A percentile compares a stretch with the other conserved stretches of the same genome.
These are phyloP conservation scores for Probaryconus sp. DNA, from an alignment of 1,140 invertebrate genomes.

Conservation along the genomic window DNA sequence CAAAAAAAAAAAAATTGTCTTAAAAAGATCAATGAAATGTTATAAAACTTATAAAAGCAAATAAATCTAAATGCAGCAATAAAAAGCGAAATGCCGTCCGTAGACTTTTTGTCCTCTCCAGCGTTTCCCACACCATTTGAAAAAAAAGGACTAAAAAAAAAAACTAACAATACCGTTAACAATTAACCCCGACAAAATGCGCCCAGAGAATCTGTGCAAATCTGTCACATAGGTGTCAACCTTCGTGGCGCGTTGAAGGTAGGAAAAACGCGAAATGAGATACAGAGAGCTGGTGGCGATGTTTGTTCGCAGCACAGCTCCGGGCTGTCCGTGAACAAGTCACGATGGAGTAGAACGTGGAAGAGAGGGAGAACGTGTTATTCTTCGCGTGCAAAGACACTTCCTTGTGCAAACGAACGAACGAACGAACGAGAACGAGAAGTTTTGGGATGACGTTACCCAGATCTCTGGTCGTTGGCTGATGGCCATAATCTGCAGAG, in stretches of 20 bases:
- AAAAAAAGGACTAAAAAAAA: too few relatives aligned
- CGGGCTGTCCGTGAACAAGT: slow-evolving; percentile 39
- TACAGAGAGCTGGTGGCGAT: slow-evolving; percentile 20
- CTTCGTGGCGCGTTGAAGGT: slow-evolving; percentile 29
- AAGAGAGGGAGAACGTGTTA: slow-evolving; percentile 73
- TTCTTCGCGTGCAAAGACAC: slow-evolving; percentile 72
- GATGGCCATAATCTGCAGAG: slow-evolving; percentile 75
- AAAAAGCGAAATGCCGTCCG: too few relatives aligned
- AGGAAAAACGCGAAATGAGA: slow-evolving; percentile 38
- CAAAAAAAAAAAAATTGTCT: too few relatives aligned
- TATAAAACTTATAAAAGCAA: too few relatives aligned
- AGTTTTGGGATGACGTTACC: slow-evolving; percentile 70
- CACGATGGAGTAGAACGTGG: slow-evolving; percentile 58
- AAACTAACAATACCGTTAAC: slow-evolving; percentile 26
- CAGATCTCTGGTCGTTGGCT: slow-evolving; percentile 73
- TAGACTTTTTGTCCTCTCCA: too few relatives aligned
- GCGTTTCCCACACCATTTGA: slow-evolving; percentile 28
- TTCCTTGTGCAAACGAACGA: slow-evolving; percentile 75
- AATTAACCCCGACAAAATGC: slow-evolving; percentile 20
- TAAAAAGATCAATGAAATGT: too few relatives aligned
- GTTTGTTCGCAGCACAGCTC: slow-evolving; percentile 27
- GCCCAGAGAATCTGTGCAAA: slow-evolving; percentile 21
- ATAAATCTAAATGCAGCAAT: slow-evolving; percentile 18
- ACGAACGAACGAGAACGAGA: too few relatives aligned
- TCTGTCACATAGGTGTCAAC: slow-evolving; percentile 46